Evolutionary conservation across 2,888 invertebrate species (phyloP).

Genomic region (Chalcis sispes): DNA sequence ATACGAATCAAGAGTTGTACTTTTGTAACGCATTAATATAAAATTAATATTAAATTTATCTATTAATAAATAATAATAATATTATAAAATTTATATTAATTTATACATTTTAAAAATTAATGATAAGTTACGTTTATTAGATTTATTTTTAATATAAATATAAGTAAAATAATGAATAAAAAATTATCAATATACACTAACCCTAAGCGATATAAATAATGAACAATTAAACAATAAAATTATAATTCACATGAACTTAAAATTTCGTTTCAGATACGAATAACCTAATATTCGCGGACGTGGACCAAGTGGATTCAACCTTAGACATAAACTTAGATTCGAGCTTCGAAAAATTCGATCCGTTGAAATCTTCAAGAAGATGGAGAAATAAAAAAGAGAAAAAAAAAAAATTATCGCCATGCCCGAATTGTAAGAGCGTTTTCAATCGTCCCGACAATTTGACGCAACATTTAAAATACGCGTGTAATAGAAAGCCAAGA

Average conservation of each 20-base stretch:
- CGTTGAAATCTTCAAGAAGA: background rate
- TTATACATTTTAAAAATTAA: no score
- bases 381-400: background rate
- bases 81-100: no score
- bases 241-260: background rate
- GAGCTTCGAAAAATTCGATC: background rate
- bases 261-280: slow-evolving; percentile 28
- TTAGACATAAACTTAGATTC: background rate
- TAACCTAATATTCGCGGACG: background rate
- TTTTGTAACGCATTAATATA: no score
- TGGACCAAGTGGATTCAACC: background rate
- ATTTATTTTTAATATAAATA: no score
- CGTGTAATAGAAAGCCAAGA: slow-evolving; percentile 31
- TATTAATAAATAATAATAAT: no score
- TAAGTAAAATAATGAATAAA: no score
- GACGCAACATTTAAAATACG: slow-evolving; percentile 12
- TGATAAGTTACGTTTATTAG: no score
- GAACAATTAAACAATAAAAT: no score
- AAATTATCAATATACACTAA: no score
- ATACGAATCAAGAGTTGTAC: no score
- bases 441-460: slow-evolving; percentile 32
- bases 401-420: background rate
- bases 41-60: no score
- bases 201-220: no score
- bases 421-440: slow-evolving; percentile 14